phyloP scores from a whole-genome alignment of 1,140 invertebrate species.

The Globodera rostochiensis region DNA sequence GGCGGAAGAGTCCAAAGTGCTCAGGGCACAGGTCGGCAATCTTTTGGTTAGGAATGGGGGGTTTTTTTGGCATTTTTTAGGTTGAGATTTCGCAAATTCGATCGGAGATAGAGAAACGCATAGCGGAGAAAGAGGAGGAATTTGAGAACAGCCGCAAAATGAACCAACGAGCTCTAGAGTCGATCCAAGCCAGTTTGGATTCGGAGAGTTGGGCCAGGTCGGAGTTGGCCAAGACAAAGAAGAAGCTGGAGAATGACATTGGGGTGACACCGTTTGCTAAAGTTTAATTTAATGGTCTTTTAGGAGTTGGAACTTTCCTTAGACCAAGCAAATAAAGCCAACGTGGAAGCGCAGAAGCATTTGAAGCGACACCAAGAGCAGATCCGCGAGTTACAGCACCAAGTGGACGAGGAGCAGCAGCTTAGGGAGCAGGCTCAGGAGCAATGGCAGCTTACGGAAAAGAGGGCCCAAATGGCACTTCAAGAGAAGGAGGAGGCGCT shows the following conservation, averaged over 20 bases:
- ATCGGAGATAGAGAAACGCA: constrained; percentile 50
- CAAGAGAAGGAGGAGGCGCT: constrained; percentile 62
- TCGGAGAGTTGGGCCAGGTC: constrained; percentile 97
- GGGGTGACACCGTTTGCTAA: constrained; percentile 69
- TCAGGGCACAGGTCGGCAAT: constrained; percentile 88
- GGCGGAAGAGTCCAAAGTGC: constrained; percentile 96
- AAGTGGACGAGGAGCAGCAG: constrained; percentile 65
- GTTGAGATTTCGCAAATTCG: constrained; percentile 50
- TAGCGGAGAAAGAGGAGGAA: constrained; percentile 98
- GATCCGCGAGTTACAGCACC: constrained; percentile 83
- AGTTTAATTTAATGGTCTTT: constrained; percentile 6
- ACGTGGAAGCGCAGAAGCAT: constrained; percentile 96
- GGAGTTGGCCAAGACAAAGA: constrained; percentile 98
- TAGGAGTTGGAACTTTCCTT: constrained; percentile 89
- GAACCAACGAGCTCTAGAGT: constrained; percentile 96
- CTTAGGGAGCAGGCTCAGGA: constrained; percentile 61
- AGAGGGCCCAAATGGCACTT: constrained; percentile 72
- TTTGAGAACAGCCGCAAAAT: constrained; percentile 99
- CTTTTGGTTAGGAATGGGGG: too few species aligned
- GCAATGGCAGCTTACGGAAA: constrained; percentile 61
- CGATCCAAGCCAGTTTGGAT: constrained; percentile 97
- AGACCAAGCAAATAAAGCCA: constrained; percentile 95
- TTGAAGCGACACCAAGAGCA: constrained; percentile 94
- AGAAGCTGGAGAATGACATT: constrained; percentile 98
- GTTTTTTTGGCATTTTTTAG: constrained; percentile 34